Conservation (phyloP, 2,113 vertebrate genomes). For the Anseranas semipalmata region DNA sequence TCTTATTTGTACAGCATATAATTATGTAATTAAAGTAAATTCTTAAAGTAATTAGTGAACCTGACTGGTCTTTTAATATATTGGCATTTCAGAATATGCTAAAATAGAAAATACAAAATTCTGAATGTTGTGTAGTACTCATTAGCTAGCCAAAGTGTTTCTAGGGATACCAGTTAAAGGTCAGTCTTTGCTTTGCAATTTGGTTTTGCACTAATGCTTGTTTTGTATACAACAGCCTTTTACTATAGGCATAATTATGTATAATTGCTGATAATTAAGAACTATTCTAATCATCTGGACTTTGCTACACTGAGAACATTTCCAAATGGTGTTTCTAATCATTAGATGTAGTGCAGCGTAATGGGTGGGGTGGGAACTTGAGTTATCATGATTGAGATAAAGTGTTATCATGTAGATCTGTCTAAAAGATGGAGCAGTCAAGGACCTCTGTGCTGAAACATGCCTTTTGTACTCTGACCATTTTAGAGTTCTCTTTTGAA, state of each 20-base stretch:
- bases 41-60: conserved; percentile 12
- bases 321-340: background rate
- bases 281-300: background rate
- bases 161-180: conserved; percentile 42
- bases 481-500: background rate
- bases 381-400: background rate
- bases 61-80: conserved; percentile 18
- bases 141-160: conserved; percentile 19
- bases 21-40: background rate
- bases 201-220: conserved; percentile 42
- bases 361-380: background rate
- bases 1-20: background rate
- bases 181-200: conserved; percentile 51
- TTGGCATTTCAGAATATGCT: conserved; percentile 5
- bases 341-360: background rate
- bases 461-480: background rate
- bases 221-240: conserved; percentile 49
- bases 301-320: background rate
- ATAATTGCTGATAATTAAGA: conserved; percentile 57
- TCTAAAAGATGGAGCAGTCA: background rate
- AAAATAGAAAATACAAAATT: conserved; percentile 20
- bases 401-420: background rate
- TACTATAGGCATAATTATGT: conserved; percentile 34
- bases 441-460: background rate
- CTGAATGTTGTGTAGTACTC: background rate